Conservation (phyloP, 2,797 vertebrate genomes). For the Ctenopoma kingsleyae region DNA sequence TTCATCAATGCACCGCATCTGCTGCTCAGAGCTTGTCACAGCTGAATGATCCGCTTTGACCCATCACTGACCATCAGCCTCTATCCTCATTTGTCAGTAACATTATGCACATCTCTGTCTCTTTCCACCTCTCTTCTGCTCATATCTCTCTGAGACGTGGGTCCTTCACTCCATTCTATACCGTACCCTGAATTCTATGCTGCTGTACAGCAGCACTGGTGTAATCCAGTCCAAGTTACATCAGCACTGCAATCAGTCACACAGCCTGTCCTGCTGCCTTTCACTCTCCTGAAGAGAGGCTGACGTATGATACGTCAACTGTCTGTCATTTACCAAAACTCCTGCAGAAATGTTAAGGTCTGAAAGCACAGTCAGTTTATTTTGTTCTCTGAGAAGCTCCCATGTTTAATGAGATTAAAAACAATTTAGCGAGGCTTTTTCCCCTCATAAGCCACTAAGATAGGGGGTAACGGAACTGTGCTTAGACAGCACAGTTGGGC, state of each 20-base stretch:
- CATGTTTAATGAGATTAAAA: slow-evolving; percentile 11
- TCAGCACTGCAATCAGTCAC: slow-evolving; percentile 80
- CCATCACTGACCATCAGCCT: slow-evolving; percentile 56
- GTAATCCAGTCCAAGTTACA: slow-evolving; percentile 68
- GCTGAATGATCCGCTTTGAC: slow-evolving; percentile 58
- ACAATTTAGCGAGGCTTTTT: slow-evolving; percentile 1
- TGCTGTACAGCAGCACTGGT: slow-evolving; percentile 43
- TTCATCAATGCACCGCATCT: slow-evolving; percentile 47
- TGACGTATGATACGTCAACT: slow-evolving; percentile 47
- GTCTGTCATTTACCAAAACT: slow-evolving; percentile 46
- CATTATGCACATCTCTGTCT: slow-evolving; percentile 4
- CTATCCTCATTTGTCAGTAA: slow-evolving; percentile 4
- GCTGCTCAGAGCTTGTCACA: slow-evolving; percentile 62
- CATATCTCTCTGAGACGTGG: no score
- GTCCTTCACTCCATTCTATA: slow-evolving; percentile 47
- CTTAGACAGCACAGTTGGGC: neutral
- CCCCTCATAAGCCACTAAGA: slow-evolving; percentile 8
- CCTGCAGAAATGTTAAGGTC: slow-evolving; percentile 21
- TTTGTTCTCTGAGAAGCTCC: slow-evolving; percentile 2
- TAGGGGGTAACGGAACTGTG: slow-evolving; percentile 1
- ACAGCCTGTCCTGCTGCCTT: slow-evolving; percentile 50
- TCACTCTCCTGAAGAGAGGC: slow-evolving; percentile 41
- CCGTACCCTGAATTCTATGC: slow-evolving; percentile 53
- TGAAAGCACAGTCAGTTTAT: slow-evolving; percentile 14
- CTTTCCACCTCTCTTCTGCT: slow-evolving; percentile 21